Base-by-base conservation (phyloP, 2,113 vertebrate species). In the Psettodes erumei region DNA sequence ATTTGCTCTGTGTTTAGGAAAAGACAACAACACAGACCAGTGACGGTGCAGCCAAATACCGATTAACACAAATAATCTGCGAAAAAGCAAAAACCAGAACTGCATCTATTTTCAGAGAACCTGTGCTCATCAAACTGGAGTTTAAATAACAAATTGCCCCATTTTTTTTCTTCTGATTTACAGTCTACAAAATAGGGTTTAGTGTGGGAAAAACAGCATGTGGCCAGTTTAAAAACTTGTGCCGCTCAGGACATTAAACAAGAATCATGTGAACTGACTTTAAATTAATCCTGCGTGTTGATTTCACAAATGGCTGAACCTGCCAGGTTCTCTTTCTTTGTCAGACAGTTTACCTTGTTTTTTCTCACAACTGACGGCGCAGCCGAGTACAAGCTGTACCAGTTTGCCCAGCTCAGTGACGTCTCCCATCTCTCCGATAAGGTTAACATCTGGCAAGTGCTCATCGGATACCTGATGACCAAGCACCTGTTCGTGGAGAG, bases 301-400 rank as follows among this genome's bases (percentile, higher is more conserved):
- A 47, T 72, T 67, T 37, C 62, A 79, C 50, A 69, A 63, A 77
- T 61, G 77, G 38, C 30, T 82, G 65, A 48, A 28, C 35, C 30
- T 12, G 12, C 38, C 12, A 2, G 10, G 5, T 45, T 48, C 45
- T 51, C 38, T 45, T 18, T 30, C 13, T 11, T 23, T 28, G 2
- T 21, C 35, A 4, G 25, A 16, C n/a, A 9, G 21, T 77, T 86
- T 86, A 97, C 96, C 96, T 92, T 97, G 95, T 79, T 97, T 98
- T 88, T 95, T 96, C 84, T 98, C 96, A 40, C 96, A 97, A 75
- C 96, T 96, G 85, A 98, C 93, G 0, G 96, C 96, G 71, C 96
- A 97, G 71, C 95, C 94, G 72, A 98, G 82, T 9, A 98, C 96
- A 28, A 98, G 85, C 89, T 97, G 96, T 5, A 98, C 92, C 82